Evolutionary conservation across 1,140 invertebrate genomes (phyloP).

Genomic region (Musca vetustissima): DNA sequence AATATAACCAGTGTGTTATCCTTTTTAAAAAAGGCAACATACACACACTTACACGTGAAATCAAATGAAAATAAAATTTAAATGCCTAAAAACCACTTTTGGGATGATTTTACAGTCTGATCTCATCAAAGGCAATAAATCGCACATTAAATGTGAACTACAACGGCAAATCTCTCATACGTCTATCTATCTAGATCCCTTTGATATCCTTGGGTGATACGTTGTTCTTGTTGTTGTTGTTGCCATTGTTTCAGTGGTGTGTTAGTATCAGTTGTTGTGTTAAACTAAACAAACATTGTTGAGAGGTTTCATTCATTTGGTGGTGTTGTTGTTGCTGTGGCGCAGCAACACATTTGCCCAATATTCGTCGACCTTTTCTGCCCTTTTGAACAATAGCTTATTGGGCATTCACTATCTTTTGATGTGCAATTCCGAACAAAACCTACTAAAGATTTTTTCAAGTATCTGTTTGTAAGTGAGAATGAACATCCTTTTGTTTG

Average conservation of each 20-base stretch:
- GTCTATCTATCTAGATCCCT: background rate
- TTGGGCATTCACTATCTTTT: no score
- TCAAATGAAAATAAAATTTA: constrained; percentile 1
- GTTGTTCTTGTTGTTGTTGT: background rate
- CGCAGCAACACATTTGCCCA: no score
- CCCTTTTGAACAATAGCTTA: no score
- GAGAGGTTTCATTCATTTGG: no score
- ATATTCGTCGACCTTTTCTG: background rate
- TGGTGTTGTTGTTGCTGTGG: no score
- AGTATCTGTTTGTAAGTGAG: background rate
- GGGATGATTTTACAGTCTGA: constrained; percentile 24
- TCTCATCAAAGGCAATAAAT: constrained; percentile 20
- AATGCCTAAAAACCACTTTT: constrained; percentile 15
- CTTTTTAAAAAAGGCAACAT: background rate
- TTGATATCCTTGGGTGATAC: background rate
- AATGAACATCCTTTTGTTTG: constrained; percentile 6
- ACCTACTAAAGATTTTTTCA: constrained; percentile 2
- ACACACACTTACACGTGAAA: background rate
- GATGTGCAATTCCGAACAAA: no score
- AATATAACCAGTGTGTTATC: no score
- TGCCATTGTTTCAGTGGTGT: background rate
- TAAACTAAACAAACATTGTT: background rate
- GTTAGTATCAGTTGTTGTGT: background rate
- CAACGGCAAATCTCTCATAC: background rate
- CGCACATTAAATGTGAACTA: constrained; percentile 23